Conservation (phyloP, 2,113 vertebrate genomes). For the Porphyrio hochstetteri region DNA sequence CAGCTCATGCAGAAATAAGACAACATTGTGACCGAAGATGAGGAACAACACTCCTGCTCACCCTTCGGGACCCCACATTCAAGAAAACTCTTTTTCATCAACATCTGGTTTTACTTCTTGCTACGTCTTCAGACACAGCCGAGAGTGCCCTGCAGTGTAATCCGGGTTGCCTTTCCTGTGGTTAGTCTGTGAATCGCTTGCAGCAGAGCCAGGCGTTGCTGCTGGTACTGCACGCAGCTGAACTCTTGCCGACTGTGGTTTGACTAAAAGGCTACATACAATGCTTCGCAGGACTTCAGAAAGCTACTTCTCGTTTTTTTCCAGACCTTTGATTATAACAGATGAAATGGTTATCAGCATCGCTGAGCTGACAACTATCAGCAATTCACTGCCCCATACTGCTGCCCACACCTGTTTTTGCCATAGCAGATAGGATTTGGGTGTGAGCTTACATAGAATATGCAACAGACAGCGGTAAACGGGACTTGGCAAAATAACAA, state of each 20-base stretch:
- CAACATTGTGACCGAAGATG: neutral
- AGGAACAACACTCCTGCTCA: neutral
- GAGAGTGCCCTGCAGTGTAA: neutral
- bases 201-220: neutral
- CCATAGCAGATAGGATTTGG: neutral
- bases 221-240: accelerated
- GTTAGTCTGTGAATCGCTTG: neutral
- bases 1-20: neutral
- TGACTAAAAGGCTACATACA: neutral
- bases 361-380: neutral
- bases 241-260: neutral
- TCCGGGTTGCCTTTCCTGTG: neutral
- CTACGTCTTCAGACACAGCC: neutral
- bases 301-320: neutral
- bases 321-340: neutral
- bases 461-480: neutral
- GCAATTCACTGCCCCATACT: neutral
- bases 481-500: neutral
- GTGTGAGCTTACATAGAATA: neutral
- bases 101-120: neutral
- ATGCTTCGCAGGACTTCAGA: neutral
- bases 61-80: neutral
- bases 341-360: neutral
- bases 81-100: neutral
- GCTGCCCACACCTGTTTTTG: neutral